phyloP scores from a whole-genome alignment of 2,888 invertebrate species.

The Smittia sp. region DNA sequence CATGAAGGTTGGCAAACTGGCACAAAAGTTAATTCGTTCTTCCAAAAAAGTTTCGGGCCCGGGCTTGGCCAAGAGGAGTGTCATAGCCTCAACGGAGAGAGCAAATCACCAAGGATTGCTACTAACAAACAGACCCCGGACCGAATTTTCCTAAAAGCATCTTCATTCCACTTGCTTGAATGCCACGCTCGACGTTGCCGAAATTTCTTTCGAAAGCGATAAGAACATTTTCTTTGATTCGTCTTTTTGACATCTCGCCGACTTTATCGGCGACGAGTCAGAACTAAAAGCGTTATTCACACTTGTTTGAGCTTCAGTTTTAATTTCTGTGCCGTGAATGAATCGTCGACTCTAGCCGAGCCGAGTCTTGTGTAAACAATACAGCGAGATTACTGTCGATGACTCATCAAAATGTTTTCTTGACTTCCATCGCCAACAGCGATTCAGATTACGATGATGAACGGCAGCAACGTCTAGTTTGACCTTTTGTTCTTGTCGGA shows the following conservation, averaged over 20 bases:
- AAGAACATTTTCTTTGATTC: background rate
- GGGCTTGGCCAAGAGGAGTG: no score
- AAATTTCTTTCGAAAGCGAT: background rate
- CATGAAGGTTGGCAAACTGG: no score
- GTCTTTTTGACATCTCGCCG: background rate
- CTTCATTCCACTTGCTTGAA: no score
- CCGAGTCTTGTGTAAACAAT: background rate
- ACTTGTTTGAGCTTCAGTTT: background rate
- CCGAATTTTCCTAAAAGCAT: no score
- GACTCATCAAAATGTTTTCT: slow-evolving; percentile 4
- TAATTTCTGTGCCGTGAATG: background rate
- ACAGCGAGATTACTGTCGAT: background rate
- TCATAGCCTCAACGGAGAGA: no score
- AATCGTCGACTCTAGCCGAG: background rate
- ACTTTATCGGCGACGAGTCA: background rate
- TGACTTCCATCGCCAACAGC: background rate
- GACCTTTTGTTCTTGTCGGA: no score
- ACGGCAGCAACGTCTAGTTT: background rate
- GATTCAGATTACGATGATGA: background rate
- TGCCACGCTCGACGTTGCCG: no score
- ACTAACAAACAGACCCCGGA: no score
- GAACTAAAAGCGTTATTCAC: background rate
- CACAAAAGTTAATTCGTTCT: no score
- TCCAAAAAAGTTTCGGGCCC: no score
- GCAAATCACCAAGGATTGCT: no score